Percentiles rank a stretch among this genome's conserved stretches.
Conservation (phyloP, 2,113 vertebrate species). For the Sphyrna mokarran region DNA sequence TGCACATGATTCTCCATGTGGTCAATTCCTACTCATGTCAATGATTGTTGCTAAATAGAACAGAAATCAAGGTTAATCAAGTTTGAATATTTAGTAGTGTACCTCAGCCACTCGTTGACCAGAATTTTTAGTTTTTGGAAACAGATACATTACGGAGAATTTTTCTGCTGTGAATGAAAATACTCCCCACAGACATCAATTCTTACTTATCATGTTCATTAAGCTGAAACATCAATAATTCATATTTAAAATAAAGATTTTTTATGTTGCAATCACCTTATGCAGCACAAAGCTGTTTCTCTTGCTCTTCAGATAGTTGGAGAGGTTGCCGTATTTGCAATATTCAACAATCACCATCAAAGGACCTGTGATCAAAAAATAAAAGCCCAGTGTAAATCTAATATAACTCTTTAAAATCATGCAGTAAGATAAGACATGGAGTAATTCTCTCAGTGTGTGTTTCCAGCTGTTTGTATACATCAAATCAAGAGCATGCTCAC, state of each 20-base stretch:
- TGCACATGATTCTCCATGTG: not conserved
- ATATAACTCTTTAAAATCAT: not conserved
- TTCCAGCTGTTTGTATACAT: too few relatives aligned
- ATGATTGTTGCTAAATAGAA: not conserved
- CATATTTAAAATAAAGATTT: not conserved
- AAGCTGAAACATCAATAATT: not conserved
- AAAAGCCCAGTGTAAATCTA: not conserved
- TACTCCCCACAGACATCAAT: not conserved
- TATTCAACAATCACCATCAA: constrained; percentile 94
- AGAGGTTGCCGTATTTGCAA: constrained; percentile 85
- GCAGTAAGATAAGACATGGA: not conserved
- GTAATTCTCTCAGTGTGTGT: not conserved
- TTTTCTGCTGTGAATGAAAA: not conserved
- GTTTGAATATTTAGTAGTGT: not conserved
- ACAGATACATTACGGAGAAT: not conserved
- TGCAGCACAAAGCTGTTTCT: constrained; percentile 69
- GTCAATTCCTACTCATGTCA: not conserved
- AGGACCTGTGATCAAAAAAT: constrained; percentile 63
- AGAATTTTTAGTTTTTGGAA: too few relatives aligned
- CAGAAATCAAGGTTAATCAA: not conserved
- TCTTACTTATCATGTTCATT: not conserved
- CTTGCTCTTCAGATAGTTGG: constrained; percentile 84
- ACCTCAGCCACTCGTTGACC: not conserved
- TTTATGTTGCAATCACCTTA: constrained; percentile 57
- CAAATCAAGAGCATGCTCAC: not conserved